A percentile compares a stretch with the other conserved stretches of the same genome.
phyloP scores from a whole-genome alignment of 1,140 invertebrate genomes.

The Apis cerana region DNA sequence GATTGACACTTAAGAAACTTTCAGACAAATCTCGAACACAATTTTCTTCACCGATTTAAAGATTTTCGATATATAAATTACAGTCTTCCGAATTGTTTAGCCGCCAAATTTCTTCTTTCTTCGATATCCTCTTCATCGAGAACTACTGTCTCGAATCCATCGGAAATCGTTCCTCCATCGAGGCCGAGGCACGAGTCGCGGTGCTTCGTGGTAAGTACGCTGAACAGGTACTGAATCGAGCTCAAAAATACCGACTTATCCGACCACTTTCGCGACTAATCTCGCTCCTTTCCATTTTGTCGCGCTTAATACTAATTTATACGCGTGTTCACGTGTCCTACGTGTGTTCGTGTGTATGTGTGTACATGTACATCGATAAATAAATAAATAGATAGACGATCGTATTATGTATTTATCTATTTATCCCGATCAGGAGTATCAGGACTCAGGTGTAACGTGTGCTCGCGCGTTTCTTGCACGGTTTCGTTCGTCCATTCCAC shows the following conservation, averaged over 20 bases:
- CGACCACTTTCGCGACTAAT: conserved; percentile 13
- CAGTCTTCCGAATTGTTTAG: background rate
- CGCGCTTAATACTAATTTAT: conserved; percentile 47
- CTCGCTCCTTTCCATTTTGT: conserved; percentile 18
- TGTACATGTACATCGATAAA: conserved; percentile 13
- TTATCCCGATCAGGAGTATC: conserved; percentile 5
- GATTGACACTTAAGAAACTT: too few relatives aligned
- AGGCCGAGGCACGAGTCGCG: conserved; percentile 41
- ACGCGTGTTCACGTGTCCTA: background rate
- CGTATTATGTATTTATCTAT: conserved; percentile 36
- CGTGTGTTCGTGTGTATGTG: background rate
- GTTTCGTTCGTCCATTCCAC: conserved; percentile 47
- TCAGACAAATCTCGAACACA: too few relatives aligned
- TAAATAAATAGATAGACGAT: conserved; percentile 25
- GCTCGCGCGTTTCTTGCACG: conserved; percentile 13
- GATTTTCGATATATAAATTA: background rate
- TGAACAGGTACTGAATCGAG: conserved; percentile 68
- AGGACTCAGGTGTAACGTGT: conserved; percentile 2
- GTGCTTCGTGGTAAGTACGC: conserved; percentile 62
- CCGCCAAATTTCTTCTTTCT: background rate
- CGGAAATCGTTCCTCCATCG: conserved; percentile 33
- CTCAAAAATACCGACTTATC: conserved; percentile 35
- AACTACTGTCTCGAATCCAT: background rate
- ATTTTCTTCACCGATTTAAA: too few relatives aligned
- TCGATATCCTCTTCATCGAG: conserved; percentile 14